Percentiles rank a stretch among this genome's conserved stretches.
phyloP scores from a whole-genome alignment of 2,113 vertebrate species.

The Climacteris rufus region DNA sequence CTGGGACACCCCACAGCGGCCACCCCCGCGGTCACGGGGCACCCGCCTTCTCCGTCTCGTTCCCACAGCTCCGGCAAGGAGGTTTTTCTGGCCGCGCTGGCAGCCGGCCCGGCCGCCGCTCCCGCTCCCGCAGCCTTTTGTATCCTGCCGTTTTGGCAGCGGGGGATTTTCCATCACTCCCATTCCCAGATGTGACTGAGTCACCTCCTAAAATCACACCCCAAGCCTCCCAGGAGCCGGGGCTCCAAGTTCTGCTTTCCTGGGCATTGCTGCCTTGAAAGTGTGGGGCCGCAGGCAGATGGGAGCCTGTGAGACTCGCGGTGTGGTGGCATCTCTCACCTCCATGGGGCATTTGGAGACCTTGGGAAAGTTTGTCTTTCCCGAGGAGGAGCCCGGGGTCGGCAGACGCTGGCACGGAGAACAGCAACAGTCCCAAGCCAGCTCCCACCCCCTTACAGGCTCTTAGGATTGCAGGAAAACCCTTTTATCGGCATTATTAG shows the following conservation, averaged over 20 bases:
- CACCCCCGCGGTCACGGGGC: not conserved
- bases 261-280: not conserved
- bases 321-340: fast-evolving
- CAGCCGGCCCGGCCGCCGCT: not conserved
- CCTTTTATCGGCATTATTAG: not conserved
- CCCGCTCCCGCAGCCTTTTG: slow-evolving; percentile 12
- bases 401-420: fast-evolving
- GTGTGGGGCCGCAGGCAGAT: not conserved
- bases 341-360: not conserved
- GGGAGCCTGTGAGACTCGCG: fast-evolving
- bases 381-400: not conserved
- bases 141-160: not conserved
- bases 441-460: not conserved
- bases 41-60: not conserved
- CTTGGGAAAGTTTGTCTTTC: not conserved
- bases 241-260: not conserved
- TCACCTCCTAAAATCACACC: slow-evolving; percentile 42
- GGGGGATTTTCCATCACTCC: slow-evolving; percentile 44
- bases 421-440: not conserved
- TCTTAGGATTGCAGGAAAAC: not conserved
- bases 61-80: slow-evolving; percentile 23
- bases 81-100: not conserved
- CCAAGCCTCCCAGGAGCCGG: not conserved
- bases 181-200: slow-evolving; percentile 52
- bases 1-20: not conserved